Percentiles rank a stretch among this genome's conserved stretches.
Conservation (phyloP, 2,888 invertebrate species). For the Alviniconcha strummeri region DNA sequence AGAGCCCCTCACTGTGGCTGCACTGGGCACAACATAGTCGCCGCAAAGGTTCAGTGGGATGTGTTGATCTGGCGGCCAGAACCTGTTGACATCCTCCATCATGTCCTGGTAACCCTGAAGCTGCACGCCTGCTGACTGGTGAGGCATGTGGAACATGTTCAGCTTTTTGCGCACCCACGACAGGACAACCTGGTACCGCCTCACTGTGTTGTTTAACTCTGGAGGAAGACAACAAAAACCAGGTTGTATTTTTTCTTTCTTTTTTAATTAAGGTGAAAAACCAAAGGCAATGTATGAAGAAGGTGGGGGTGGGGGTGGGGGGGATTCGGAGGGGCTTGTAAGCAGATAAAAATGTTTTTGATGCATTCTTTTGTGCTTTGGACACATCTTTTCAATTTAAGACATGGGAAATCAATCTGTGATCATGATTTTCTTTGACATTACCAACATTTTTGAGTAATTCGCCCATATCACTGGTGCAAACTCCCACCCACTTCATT, state of each 20-base stretch:
- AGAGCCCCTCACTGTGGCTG: background rate
- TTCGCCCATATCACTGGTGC: too few relatives aligned
- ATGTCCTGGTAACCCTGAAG: background rate
- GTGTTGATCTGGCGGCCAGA: background rate
- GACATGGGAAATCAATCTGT: too few relatives aligned
- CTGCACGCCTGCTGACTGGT: background rate
- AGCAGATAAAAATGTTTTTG: too few relatives aligned
- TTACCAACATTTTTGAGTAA: too few relatives aligned
- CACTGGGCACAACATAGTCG: background rate
- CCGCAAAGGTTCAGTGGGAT: background rate
- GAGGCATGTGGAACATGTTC: background rate
- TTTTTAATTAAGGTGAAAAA: background rate
- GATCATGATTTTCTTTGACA: too few relatives aligned
- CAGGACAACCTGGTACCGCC: background rate
- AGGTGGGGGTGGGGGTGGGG: too few relatives aligned
- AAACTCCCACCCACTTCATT: too few relatives aligned
- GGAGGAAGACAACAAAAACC: constrained; percentile 3
- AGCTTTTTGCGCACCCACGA: background rate
- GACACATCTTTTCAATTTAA: too few relatives aligned
- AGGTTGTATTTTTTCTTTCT: background rate
- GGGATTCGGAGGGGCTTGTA: too few relatives aligned
- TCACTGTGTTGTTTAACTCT: background rate
- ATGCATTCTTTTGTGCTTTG: too few relatives aligned
- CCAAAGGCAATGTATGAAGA: background rate
- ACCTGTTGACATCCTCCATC: background rate